Evolutionary conservation across 2,888 invertebrate species (phyloP), one percentile per base, ranked within the genome.

Genomic region (Drosophila putrida): DNA sequence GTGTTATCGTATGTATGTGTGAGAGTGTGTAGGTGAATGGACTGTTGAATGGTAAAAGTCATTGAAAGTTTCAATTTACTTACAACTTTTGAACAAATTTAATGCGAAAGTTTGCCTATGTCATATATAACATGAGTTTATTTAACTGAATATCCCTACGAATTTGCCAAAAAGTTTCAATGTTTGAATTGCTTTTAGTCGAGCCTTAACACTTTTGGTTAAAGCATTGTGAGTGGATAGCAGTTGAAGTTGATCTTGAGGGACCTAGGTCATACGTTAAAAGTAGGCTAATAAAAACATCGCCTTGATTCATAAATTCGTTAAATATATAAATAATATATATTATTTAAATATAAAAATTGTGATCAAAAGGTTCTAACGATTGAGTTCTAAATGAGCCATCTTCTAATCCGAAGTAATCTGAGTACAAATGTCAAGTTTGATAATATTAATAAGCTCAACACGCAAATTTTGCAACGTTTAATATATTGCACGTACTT

Each of bases 401-500:
- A 79, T 71, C 63, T 85, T 71, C 63, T 85, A 82, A 85, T 85
- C 83, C 67, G 27, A 54, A 55, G 62, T 74, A 85, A 82, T 79
- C 77, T 68, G 44, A 58, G 68, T 63, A 78, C 75, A 76, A 75
- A 75, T 76, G 77, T 61, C 53, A 63, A 51, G 64, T 46, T 50
- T 74, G 78, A 82, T 81, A 79, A 75, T 76, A 76, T 71, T 82
- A 76, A 87, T 82, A 87, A 78, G 67, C 75, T 67, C 69, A 66
- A 59, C 71, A 73, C 65, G 80, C 51, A 51, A 64, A 62, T 64
- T 68, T 66, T 62, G 8, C 49, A 44, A 36, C 60, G 51, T 43
- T 59, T 79, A 80, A 83, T 79, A 72, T 75, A 83, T 81, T 71
- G 80, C 83, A 76, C 71, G 80, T 82, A 70, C 86, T 85, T 76